Conservation (phyloP, 2,888 invertebrate genomes). For the Mesochorus sp. region DNA sequence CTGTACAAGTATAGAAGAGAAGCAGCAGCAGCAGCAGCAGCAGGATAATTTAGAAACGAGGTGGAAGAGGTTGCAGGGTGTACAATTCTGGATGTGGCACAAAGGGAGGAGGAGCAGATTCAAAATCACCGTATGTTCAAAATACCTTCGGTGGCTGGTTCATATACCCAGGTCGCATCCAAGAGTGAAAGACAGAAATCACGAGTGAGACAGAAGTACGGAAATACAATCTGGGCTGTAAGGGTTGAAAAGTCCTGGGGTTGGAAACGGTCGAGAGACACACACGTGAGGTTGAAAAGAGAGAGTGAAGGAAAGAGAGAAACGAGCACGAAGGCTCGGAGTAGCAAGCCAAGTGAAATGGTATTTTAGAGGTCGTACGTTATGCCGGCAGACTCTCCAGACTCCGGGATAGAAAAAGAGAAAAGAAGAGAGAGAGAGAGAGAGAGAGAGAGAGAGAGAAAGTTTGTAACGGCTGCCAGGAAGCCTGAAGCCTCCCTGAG, state of each 20-base stretch:
- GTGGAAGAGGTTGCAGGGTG: conserved; percentile 40
- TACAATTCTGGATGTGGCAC: not conserved
- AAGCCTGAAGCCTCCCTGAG: conserved; percentile 53
- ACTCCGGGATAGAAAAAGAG: not conserved
- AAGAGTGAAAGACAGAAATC: conserved; percentile 26
- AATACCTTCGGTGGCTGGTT: not conserved
- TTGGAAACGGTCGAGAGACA: not conserved
- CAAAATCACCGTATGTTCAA: conserved; percentile 3
- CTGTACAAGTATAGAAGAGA: not conserved
- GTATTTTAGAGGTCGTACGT: conserved; percentile 49
- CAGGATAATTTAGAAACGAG: conserved; percentile 42
- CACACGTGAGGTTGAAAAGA: not conserved
- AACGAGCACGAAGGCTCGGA: conserved; percentile 25
- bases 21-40: not conserved
- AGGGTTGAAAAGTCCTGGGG: conserved; percentile 32
- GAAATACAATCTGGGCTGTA: not conserved
- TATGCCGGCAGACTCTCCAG: conserved; percentile 42
- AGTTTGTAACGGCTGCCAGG: conserved; percentile 43
- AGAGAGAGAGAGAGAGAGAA: conserved; percentile 8
- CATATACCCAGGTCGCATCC: not conserved
- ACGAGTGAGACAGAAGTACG: not conserved
- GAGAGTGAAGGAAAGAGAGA: conserved; percentile 14
- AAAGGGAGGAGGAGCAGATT: not conserved
- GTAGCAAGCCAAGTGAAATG: conserved; percentile 36
- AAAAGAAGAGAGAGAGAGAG: not conserved